phyloP scores from a whole-genome alignment of 2,888 invertebrate genomes.

The Callosobruchus maculatus region DNA sequence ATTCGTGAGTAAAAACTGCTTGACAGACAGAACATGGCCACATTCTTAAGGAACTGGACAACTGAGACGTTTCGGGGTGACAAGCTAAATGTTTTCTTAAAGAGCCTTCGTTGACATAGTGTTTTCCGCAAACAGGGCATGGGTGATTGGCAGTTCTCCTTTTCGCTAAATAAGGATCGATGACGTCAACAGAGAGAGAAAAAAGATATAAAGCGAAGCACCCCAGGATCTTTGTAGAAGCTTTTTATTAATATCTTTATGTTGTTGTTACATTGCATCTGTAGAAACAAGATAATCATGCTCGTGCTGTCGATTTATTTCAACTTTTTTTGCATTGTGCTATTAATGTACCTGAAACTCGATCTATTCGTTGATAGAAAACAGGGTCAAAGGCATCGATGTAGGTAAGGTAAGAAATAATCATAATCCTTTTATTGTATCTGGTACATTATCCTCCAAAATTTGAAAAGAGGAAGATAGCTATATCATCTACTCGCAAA shows the following conservation, averaged over 20 bases:
- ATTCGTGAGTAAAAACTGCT: conserved; percentile 92
- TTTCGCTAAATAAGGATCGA: conserved; percentile 85
- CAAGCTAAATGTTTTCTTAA: conserved; percentile 89
- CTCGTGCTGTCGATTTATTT: too few relatives aligned
- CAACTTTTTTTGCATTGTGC: too few relatives aligned
- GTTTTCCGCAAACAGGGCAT: conserved; percentile 92
- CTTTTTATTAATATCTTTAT: conserved; percentile 16
- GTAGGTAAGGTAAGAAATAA: too few relatives aligned
- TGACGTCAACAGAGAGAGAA: conserved; percentile 65
- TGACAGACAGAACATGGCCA: conserved; percentile 96
- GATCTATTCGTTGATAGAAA: too few relatives aligned
- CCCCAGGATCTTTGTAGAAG: conserved; percentile 42
- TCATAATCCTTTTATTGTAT: too few relatives aligned
- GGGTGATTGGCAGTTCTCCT: conserved; percentile 92
- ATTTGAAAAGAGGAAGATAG: too few relatives aligned
- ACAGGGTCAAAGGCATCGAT: too few relatives aligned
- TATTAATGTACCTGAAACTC: too few relatives aligned
- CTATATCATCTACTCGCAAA: too few relatives aligned
- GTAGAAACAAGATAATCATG: neutral
- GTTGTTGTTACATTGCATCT: neutral
- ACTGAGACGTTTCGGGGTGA: conserved; percentile 86
- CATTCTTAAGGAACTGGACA: conserved; percentile 85
- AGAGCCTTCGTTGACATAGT: conserved; percentile 92
- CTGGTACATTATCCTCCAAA: too few relatives aligned
- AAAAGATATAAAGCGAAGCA: conserved; percentile 51